phyloP scores from a whole-genome alignment of 2,113 vertebrate species.

The Antechinus flavipes region DNA sequence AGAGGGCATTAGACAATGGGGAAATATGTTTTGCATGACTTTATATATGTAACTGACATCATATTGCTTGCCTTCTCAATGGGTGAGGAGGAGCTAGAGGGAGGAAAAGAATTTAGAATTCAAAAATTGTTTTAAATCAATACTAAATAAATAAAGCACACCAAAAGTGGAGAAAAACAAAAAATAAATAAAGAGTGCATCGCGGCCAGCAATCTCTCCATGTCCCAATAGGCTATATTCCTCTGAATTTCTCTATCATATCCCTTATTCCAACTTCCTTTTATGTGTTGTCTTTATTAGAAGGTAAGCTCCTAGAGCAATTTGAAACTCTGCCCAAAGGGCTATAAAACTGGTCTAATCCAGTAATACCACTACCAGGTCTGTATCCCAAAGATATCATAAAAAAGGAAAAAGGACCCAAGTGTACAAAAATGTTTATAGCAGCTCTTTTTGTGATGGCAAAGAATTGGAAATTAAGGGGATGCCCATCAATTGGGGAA shows the following conservation, averaged over 20 bases:
- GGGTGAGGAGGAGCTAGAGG: not conserved
- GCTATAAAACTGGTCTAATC: too few species aligned
- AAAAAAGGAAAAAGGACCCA: too few species aligned
- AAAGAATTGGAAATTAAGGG: too few species aligned
- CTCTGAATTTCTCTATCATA: not conserved
- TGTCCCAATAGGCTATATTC: accelerated
- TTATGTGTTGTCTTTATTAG: not conserved
- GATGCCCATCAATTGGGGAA: too few species aligned
- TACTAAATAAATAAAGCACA: not conserved
- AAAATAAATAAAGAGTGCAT: not conserved
- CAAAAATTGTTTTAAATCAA: not conserved
- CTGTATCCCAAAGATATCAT: too few species aligned
- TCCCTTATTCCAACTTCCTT: constrained; percentile 17
- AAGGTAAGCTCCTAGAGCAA: not conserved
- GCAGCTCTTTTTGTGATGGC: too few species aligned
- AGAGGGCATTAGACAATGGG: not conserved
- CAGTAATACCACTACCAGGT: too few species aligned
- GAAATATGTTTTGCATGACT: not conserved
- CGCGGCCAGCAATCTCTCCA: not conserved
- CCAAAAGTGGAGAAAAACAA: not conserved
- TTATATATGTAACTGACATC: not conserved
- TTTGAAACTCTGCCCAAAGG: too few species aligned
- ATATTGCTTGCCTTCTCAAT: not conserved
- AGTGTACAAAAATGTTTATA: too few species aligned
- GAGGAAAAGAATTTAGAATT: not conserved